Conservation (phyloP, 1,140 invertebrate species). For the Coelopa frigida region DNA sequence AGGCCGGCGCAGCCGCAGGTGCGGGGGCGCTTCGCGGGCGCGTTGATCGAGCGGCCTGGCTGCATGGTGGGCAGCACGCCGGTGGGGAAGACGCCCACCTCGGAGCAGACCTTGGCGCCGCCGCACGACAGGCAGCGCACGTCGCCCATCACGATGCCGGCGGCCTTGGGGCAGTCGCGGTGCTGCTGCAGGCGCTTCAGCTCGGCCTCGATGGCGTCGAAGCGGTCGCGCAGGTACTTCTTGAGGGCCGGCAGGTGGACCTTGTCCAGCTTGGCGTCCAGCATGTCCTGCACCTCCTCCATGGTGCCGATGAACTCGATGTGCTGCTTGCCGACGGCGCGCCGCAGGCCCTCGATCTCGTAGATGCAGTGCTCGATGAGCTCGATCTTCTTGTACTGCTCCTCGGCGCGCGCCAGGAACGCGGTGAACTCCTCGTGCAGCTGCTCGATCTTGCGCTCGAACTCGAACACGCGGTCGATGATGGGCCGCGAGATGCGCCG, state of each 20-base stretch:
- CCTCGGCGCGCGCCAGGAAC: slow-evolving; percentile 21
- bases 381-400: slow-evolving; percentile 22
- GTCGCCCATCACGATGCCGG: slow-evolving; percentile 25
- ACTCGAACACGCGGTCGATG: slow-evolving; percentile 20
- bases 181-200: slow-evolving; percentile 23
- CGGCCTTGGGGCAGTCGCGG: slow-evolving; percentile 26
- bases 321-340: slow-evolving; percentile 25
- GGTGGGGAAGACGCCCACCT: too few species aligned
- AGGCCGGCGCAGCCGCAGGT: too few species aligned
- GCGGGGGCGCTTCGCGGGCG: too few species aligned
- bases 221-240: slow-evolving; percentile 35
- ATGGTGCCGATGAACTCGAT: slow-evolving; percentile 31
- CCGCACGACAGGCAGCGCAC: slow-evolving; percentile 26
- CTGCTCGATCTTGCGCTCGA: slow-evolving; percentile 14
- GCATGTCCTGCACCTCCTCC: slow-evolving; percentile 42
- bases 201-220: slow-evolving; percentile 23
- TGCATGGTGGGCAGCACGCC: too few species aligned
- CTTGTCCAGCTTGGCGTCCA: slow-evolving; percentile 39
- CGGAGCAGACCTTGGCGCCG: slow-evolving; percentile 13
- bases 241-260: slow-evolving; percentile 37
- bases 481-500: slow-evolving; percentile 29
- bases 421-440: slow-evolving; percentile 22
- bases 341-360: slow-evolving; percentile 28
- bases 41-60: too few species aligned
- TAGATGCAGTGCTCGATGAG: slow-evolving; percentile 28